Evolutionary conservation across 2,797 vertebrate species (phyloP).

Genomic region (Poeciliopsis paucimaculata): DNA sequence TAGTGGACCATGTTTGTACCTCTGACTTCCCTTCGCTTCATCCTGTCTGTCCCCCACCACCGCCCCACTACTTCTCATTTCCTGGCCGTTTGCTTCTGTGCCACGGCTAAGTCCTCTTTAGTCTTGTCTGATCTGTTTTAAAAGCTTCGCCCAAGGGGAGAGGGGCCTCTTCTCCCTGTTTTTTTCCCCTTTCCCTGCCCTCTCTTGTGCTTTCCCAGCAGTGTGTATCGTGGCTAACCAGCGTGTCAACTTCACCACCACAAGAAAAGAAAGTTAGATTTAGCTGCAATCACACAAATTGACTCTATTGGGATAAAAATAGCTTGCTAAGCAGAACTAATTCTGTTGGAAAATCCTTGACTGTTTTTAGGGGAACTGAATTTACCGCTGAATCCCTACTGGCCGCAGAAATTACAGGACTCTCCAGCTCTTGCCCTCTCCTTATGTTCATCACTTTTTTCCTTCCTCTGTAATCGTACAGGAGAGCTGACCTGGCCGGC

Average conservation of each 20-base stretch:
- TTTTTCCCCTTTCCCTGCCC: slow-evolving; percentile 21
- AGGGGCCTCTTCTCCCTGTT: slow-evolving; percentile 28
- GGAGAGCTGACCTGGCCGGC: slow-evolving; percentile 73
- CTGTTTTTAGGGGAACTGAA: slow-evolving; percentile 68
- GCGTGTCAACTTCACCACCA: slow-evolving; percentile 34
- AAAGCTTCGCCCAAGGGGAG: slow-evolving; percentile 55
- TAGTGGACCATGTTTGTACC: slow-evolving; percentile 49
- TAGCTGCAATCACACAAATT: slow-evolving; percentile 24
- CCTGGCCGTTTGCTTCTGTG: slow-evolving; percentile 69
- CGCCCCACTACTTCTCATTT: slow-evolving; percentile 68
- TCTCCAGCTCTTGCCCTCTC: slow-evolving; percentile 54
- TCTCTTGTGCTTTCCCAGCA: slow-evolving; percentile 44
- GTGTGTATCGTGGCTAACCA: slow-evolving; percentile 27
- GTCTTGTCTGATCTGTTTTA: slow-evolving; percentile 75
- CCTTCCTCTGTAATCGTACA: slow-evolving; percentile 77
- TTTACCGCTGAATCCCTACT: slow-evolving; percentile 54
- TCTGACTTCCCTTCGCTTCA: slow-evolving; percentile 6
- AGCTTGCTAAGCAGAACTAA: slow-evolving; percentile 40
- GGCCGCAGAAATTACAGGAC: slow-evolving; percentile 71
- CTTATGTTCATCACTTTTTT: slow-evolving; percentile 58
- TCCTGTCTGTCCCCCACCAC: slow-evolving; percentile 25
- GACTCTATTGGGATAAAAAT: slow-evolving; percentile 45
- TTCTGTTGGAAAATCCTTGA: slow-evolving; percentile 38
- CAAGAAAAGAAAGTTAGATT: slow-evolving; percentile 19
- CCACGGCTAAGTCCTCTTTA: slow-evolving; percentile 62